Conservation (phyloP, 2,113 vertebrate genomes). For the Hemicordylus capensis region DNA sequence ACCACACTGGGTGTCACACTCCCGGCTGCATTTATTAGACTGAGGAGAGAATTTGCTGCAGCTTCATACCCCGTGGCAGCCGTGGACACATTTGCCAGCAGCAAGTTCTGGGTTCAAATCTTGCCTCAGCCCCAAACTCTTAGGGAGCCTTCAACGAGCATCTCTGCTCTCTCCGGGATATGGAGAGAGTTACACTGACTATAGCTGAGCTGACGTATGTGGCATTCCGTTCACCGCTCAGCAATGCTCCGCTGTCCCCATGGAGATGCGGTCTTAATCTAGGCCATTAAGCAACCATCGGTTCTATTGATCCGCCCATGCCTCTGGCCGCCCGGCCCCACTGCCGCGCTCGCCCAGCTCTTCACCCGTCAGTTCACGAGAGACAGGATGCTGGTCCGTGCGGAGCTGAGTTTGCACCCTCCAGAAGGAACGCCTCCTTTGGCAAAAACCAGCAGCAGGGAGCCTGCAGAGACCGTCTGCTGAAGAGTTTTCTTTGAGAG, state of each 20-base stretch:
- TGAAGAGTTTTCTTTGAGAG: neutral
- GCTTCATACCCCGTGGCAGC: too few relatives aligned
- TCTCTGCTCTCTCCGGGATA: neutral
- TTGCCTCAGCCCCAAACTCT: neutral
- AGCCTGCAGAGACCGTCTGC: neutral
- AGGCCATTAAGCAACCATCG: neutral
- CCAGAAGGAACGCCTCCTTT: neutral
- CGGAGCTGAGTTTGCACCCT: neutral
- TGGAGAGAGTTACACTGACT: neutral
- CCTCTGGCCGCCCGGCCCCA: neutral
- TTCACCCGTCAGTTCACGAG: neutral
- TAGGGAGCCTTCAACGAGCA: too few relatives aligned
- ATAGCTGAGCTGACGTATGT: neutral
- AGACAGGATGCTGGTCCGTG: neutral
- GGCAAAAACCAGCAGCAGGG: rapidly evolving
- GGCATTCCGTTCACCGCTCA: neutral
- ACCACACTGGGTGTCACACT: neutral
- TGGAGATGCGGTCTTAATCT: neutral
- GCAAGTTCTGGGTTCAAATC: neutral
- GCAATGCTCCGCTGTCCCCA: neutral
- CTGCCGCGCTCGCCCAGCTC: neutral
- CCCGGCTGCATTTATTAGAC: too few relatives aligned
- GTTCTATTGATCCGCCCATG: neutral
- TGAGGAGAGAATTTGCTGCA: too few relatives aligned
- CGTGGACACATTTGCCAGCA: neutral